phyloP scores from a whole-genome alignment of 2,113 vertebrate species.

The Clinocottus analis region DNA sequence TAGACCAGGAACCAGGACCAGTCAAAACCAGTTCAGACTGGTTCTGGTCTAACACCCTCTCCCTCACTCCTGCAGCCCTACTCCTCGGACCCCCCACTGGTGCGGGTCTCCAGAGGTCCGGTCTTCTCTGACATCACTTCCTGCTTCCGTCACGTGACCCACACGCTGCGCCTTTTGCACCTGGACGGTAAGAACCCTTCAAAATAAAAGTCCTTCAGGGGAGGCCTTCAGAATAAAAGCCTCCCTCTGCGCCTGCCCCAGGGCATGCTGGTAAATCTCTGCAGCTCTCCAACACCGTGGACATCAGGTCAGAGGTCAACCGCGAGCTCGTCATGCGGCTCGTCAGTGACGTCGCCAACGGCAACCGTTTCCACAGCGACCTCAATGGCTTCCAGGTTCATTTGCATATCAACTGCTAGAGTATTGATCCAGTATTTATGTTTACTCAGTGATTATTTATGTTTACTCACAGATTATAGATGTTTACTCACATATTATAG shows the following conservation, averaged over 20 bases:
- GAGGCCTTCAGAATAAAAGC: constrained; percentile 5
- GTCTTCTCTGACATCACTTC: constrained; percentile 92
- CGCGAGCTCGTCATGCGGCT: constrained; percentile 93
- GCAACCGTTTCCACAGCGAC: constrained; percentile 90
- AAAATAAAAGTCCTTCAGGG: background rate
- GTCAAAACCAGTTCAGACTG: background rate
- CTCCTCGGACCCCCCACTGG: constrained; percentile 77
- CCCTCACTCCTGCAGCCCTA: constrained; percentile 90
- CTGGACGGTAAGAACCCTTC: constrained; percentile 82
- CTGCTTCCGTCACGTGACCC: constrained; percentile 87
- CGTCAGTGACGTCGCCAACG: constrained; percentile 86
- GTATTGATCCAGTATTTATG: background rate
- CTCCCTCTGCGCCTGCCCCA: constrained; percentile 13
- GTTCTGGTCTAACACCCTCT: too few species aligned
- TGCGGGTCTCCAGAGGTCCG: constrained; percentile 87
- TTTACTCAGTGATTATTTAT: background rate
- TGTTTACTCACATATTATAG: background rate
- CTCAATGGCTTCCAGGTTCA: constrained; percentile 95
- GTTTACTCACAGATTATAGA: background rate
- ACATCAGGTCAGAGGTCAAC: constrained; percentile 92
- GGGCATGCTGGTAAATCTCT: constrained; percentile 85
- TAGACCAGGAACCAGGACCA: background rate
- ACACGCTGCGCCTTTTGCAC: constrained; percentile 87
- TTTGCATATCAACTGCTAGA: background rate
- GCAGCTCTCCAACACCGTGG: constrained; percentile 92